These are phyloP conservation scores for Myotis davidii DNA, from an alignment of 2,113 vertebrate genomes.

Conservation along the genomic window DNA sequence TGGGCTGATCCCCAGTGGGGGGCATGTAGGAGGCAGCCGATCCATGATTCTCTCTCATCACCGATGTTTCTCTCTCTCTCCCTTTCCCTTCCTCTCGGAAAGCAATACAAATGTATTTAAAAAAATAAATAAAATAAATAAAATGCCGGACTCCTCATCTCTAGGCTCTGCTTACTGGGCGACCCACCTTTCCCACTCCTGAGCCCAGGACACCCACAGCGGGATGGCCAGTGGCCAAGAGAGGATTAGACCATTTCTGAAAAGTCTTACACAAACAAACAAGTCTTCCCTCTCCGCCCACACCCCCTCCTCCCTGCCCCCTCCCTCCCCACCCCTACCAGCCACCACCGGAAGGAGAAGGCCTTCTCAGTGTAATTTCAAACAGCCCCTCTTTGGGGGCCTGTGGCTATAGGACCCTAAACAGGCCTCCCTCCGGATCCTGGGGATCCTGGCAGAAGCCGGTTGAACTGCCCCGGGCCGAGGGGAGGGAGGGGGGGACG, in stretches of 20 bases:
- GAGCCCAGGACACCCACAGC: rapidly evolving
- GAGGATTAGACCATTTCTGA: not conserved
- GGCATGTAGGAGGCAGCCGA: too few relatives aligned
- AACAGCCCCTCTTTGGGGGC: conserved; percentile 34
- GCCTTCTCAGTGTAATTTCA: conserved; percentile 11
- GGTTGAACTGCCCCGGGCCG: not conserved
- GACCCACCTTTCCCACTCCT: not conserved
- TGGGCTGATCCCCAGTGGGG: too few relatives aligned
- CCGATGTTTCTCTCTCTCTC: too few relatives aligned
- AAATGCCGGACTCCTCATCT: rapidly evolving
- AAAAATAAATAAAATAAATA: too few relatives aligned
- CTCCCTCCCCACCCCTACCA: too few relatives aligned
- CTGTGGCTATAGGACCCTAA: not conserved
- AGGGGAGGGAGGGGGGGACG: too few relatives aligned
- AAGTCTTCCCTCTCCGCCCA: not conserved
- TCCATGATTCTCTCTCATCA: too few relatives aligned
- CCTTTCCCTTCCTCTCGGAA: too few relatives aligned
- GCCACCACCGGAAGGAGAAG: not conserved
- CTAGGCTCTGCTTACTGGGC: not conserved
- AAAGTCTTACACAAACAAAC: conserved; percentile 31
- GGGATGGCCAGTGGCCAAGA: not conserved
- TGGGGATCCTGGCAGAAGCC: not conserved
- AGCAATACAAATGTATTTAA: too few relatives aligned
- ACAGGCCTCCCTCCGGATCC: not conserved
- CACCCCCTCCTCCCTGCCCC: too few relatives aligned